These are phyloP conservation scores for Sylvia atricapilla DNA, from an alignment of 2,113 vertebrate genomes.

Conservation along the genomic window DNA sequence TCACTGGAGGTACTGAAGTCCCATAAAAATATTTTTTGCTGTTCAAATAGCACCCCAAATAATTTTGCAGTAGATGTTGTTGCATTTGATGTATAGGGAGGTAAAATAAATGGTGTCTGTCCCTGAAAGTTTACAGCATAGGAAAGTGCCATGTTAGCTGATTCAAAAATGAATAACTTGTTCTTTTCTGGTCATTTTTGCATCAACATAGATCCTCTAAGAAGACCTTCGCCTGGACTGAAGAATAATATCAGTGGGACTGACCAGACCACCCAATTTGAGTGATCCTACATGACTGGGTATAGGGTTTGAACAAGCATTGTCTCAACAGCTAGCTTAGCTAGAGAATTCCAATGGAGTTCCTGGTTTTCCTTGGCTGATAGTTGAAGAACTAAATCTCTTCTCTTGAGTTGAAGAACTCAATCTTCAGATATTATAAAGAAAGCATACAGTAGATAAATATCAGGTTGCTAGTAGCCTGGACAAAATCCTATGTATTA, in stretches of 20 bases:
- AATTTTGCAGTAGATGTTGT: background rate
- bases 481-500: background rate
- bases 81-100: background rate
- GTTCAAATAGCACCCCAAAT: background rate
- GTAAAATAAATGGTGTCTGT: background rate
- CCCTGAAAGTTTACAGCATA: background rate
- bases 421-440: background rate
- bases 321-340: background rate
- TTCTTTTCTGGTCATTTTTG: background rate
- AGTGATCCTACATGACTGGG: background rate
- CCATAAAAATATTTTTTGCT: background rate
- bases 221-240: background rate
- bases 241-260: background rate
- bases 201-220: background rate
- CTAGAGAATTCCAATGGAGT: background rate
- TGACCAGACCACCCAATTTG: background rate
- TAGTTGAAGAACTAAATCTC: background rate
- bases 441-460: background rate
- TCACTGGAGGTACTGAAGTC: background rate
- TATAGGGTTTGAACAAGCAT: background rate
- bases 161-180: background rate
- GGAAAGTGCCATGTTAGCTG: background rate
- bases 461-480: background rate
- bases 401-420: background rate
- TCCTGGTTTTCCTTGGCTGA: background rate